Conservation (phyloP, 1,140 invertebrate genomes). For the Leptonema lineaticorne region DNA sequence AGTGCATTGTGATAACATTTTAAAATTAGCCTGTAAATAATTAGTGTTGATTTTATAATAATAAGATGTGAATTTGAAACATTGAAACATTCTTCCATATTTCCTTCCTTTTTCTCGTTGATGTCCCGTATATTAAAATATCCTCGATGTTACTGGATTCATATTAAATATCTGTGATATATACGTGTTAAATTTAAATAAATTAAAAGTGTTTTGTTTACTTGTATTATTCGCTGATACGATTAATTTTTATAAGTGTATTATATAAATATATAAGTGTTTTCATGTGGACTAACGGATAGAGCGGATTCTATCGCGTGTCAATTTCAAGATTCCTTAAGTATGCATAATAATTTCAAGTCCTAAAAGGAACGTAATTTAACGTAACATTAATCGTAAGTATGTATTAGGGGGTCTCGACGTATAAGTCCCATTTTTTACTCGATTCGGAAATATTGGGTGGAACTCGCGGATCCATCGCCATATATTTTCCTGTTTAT, state of each 20-base stretch:
- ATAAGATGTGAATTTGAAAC: neutral
- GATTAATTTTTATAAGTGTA: neutral
- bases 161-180: slow-evolving; percentile 40
- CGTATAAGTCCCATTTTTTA: neutral
- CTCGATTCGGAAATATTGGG: neutral
- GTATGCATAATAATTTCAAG: neutral
- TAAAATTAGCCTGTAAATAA: slow-evolving; percentile 1
- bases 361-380: neutral
- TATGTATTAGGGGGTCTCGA: neutral
- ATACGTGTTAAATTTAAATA: slow-evolving; percentile 21
- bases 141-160: slow-evolving; percentile 33
- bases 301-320: no score
- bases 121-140: slow-evolving; percentile 21
- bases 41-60: neutral
- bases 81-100: slow-evolving; percentile 25
- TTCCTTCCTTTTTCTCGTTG: slow-evolving; percentile 36
- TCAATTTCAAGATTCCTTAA: neutral
- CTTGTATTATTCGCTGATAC: neutral
- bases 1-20: slow-evolving; percentile 40
- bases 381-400: neutral
- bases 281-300: no score
- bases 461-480: neutral
- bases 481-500: neutral
- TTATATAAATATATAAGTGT: no score
- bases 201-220: slow-evolving; percentile 1